Conservation (phyloP, 2,113 vertebrate species). For the Pteropus alecto region DNA sequence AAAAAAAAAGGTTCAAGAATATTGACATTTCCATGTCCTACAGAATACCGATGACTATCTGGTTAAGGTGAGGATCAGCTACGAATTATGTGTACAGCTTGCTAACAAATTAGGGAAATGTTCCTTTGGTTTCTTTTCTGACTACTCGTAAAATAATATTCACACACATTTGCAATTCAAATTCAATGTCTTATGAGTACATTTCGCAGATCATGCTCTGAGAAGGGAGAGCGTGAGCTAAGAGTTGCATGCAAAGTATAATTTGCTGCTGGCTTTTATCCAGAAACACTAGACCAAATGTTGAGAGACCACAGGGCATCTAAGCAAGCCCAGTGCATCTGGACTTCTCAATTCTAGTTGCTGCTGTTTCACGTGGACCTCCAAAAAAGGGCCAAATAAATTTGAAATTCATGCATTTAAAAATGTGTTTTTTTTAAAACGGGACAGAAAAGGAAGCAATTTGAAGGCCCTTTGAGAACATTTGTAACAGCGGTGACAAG, state of each 20-base stretch:
- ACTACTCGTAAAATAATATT: conserved; percentile 59
- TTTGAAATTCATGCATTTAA: conserved; percentile 54
- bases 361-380: conserved; percentile 27
- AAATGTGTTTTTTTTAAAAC: conserved; percentile 37
- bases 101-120: conserved; percentile 63
- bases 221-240: conserved; percentile 25
- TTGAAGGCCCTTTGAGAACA: conserved; percentile 56
- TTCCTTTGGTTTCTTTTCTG: conserved; percentile 52
- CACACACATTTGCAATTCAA: conserved; percentile 58
- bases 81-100: conserved; percentile 45
- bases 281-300: conserved; percentile 57
- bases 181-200: conserved; percentile 57
- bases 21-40: not conserved
- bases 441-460: conserved; percentile 45
- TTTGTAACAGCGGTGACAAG: conserved; percentile 66
- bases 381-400: conserved; percentile 60
- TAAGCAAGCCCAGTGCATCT: conserved; percentile 49
- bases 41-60: not conserved
- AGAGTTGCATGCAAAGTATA: conserved; percentile 39
- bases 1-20: conserved; percentile 5
- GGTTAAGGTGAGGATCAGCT: conserved; percentile 23
- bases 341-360: not conserved
- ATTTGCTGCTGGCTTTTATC: conserved; percentile 55
- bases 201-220: conserved; percentile 41
- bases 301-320: conserved; percentile 42